Evolutionary conservation across 2,797 vertebrate genomes (phyloP), one percentile per base, ranked within the genome.

Genomic region (Chelidonichthys spinosus): DNA sequence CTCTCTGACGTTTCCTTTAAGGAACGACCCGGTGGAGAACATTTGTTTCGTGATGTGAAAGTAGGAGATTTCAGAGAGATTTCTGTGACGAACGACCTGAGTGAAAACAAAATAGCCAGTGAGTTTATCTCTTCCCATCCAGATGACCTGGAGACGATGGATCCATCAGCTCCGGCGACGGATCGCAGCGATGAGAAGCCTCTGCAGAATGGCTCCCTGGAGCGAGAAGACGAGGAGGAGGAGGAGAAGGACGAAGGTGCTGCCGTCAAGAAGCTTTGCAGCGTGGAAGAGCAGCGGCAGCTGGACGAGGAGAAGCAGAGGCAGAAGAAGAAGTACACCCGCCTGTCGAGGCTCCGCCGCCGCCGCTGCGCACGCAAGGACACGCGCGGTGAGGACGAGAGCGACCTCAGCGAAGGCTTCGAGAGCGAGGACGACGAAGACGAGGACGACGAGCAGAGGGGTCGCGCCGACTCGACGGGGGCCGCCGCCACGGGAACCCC

Each of bases 391-490:
- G 94, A 94, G 54, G 97, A 98, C 0, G 98, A 99, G 75, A 99
- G 98, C 0, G 98, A 99, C 90, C 93, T 99, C 84, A 99, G 98
- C 0, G 98, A 99, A 87, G 98, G 98, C 40, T 99, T 99, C 1
- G 97, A 99, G 89, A 96, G 95, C 2, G 94, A 96, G 8, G 95
- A 95, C 4, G 95, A 95, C 0, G 93, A 95, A 5, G 92, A 95
- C 0, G 93, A 94, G 0, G 93, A 93, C 0, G 94, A 90, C 0
- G 86, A 86, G 56, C 77, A 78, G 18, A 68, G 56, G 37, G 78
- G 55, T 1, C 72, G 9, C 0, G 40, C 69, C 0, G 83, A 91
- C 36, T 82, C 58, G 7, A 84, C 50, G 0, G 70, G 33, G 1
- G 75, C 3, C 40, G n/a, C 42, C 1, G 39, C 73, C 0, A 11